These are phyloP conservation scores for Nothocercus julius DNA, from an alignment of 2,113 vertebrate species.

Conservation along the genomic window DNA sequence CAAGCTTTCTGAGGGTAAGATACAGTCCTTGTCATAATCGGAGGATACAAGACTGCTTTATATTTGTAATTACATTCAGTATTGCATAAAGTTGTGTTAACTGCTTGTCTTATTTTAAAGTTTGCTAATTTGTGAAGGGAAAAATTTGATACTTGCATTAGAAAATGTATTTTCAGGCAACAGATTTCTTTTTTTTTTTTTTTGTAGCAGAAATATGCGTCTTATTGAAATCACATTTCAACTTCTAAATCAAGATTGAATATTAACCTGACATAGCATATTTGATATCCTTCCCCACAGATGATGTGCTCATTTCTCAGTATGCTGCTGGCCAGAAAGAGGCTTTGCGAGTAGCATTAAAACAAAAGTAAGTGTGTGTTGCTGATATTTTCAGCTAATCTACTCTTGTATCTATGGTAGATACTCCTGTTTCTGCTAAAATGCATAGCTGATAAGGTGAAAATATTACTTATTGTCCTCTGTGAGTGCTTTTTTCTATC, in stretches of 20 bases:
- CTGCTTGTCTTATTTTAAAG: not conserved
- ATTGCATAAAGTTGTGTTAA: not conserved
- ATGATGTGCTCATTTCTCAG: slow-evolving; percentile 85
- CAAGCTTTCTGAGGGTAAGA: not conserved
- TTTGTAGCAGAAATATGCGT: not conserved
- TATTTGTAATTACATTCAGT: not conserved
- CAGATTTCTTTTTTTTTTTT: not conserved
- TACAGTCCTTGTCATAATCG: not conserved
- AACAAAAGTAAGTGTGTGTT: slow-evolving; percentile 83
- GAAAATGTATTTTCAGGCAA: not conserved
- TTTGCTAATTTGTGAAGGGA: not conserved
- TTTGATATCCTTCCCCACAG: slow-evolving; percentile 49
- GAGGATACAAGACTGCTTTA: not conserved
- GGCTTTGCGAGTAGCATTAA: slow-evolving; percentile 79
- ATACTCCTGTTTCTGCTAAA: not conserved
- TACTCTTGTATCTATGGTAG: not conserved
- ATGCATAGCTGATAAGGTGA: not conserved
- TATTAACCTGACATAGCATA: not conserved
- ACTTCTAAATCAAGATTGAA: not conserved
- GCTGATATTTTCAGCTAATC: not conserved
- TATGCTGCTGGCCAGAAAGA: slow-evolving; percentile 83
- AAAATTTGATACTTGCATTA: not conserved
- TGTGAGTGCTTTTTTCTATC: not conserved
- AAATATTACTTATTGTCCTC: not conserved
- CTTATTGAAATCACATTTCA: not conserved